Evolutionary conservation across 2,888 invertebrate species (phyloP).

Genomic region (Cyclophora punctaria): DNA sequence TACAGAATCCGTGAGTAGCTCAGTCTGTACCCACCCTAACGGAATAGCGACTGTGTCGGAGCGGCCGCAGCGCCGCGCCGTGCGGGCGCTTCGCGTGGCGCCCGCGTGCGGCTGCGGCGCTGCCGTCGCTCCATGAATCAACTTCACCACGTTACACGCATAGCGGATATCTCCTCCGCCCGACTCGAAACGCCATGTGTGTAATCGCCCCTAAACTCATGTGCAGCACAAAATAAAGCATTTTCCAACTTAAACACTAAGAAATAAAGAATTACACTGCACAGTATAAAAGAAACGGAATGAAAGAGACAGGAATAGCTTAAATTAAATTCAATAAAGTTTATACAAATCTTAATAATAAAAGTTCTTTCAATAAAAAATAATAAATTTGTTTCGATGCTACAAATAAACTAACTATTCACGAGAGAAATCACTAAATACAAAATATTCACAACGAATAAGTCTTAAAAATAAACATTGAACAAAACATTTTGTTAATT

Average conservation of each 20-base stretch:
- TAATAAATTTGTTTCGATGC: slow-evolving; percentile 26
- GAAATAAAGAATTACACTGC: slow-evolving; percentile 9
- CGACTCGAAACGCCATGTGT: slow-evolving; percentile 1
- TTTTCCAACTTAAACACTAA: slow-evolving; percentile 7
- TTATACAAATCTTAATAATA: slow-evolving; percentile 21
- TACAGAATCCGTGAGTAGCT: no score
- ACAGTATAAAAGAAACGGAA: slow-evolving; percentile 41
- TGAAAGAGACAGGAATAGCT: slow-evolving; percentile 54
- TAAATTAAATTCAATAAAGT: slow-evolving; percentile 31
- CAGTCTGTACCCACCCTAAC: no score
- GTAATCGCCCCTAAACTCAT: slow-evolving; percentile 7
- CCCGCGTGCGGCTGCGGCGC: no score
- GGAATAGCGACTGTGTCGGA: no score
- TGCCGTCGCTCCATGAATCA: no score
- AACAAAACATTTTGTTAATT: neutral
- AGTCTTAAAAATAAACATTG: neutral
- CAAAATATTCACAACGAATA: neutral
- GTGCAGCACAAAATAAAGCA: slow-evolving; percentile 13
- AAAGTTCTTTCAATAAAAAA: slow-evolving; percentile 38
- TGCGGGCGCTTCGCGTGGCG: no score
- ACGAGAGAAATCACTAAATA: neutral
- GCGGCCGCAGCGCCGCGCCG: no score
- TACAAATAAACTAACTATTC: slow-evolving; percentile 24
- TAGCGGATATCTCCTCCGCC: no score
- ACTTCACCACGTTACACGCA: no score